Base-by-base conservation (phyloP, 2,797 vertebrate genomes). In the Babyrousa celebensis region DNA sequence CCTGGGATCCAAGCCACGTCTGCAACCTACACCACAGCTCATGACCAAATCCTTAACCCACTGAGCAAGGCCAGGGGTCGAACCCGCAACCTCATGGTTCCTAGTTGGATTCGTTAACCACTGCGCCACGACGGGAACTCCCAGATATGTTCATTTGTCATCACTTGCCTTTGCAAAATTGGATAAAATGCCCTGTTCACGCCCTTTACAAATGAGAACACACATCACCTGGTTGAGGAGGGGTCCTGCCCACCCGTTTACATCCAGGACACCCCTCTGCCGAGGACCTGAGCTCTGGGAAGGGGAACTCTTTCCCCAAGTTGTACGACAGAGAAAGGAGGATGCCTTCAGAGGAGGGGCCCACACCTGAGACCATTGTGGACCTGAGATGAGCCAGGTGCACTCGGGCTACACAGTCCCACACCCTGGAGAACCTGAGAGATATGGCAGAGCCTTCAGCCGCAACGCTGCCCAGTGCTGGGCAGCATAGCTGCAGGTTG, bases 391-490 rank as follows among this genome's bases (percentile, higher is more conserved):
- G 65, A 92, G 58, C 43, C n/a, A 78, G 27, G 85, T 0, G 20
- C 18, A 16, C 25, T 21, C 25, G 5, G 11, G 43, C 48, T 54
- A 91, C 25, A 15, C 15, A 36, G 6, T 12, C 72, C 63, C 27
- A 0, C 10, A 16, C 15, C 36, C 1, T 5, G 71, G 78, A 23
- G 40, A 25, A 58, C 32, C 23, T 32, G 8, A 2, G 58, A 23
- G 14, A 43, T 29, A 2, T 5, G 6, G 56, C 1, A 7, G 43
- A 17, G 25, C 48, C 32, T 2, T 0, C 9, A 63, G 52, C 12
- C 0, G 12, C n/a, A 10, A 56, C 6, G 20, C 40, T 25, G 6
- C 8, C 25, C 2, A 23, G 78, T 2, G 2, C 48, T 16, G 1
- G 0, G 27, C 62, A 83, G 48, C 32, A 54, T 91, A 91, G 25